Evolutionary conservation across 2,113 vertebrate genomes (phyloP).

Genomic region (human (Homo sapiens)): GRCh38 chr6:21886001-21886500

Average conservation of each 20-base stretch:
- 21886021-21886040: background rate
- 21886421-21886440: background rate
- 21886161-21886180: background rate
- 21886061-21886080: constrained; percentile 50
- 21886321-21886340: background rate
- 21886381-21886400: background rate
- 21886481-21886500: too few species aligned
- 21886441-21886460: background rate
- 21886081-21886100: constrained; percentile 22
- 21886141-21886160: background rate
- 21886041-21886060: constrained; percentile 25
- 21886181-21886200: background rate
- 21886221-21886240: background rate
- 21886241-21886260: background rate
- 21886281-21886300: background rate
- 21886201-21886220: background rate
- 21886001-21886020: constrained; percentile 65
- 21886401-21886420: background rate
- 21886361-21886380: background rate
- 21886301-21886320: background rate
- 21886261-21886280: background rate
- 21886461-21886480: background rate
- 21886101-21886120: background rate
- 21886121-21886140: background rate
- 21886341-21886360: background rate